Evolutionary conservation across 2,113 vertebrate species (phyloP), one percentile per base, ranked within the genome.

Genomic region (Fulica atra): DNA sequence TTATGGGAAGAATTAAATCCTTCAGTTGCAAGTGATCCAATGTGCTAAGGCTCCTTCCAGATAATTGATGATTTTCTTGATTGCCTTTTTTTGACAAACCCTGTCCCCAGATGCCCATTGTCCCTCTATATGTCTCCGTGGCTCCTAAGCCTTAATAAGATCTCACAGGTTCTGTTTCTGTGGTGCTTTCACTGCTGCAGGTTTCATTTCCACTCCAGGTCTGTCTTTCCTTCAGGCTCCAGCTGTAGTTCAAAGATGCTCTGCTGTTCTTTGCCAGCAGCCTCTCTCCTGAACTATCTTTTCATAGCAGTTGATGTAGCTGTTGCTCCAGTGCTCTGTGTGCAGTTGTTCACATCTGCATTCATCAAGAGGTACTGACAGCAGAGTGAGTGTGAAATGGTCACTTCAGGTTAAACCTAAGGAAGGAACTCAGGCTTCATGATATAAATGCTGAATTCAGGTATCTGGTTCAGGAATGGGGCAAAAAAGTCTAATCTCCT

Each of bases 61-160:
- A 73, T 86, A 93, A 92, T 23, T 80, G 61, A 57, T 64, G 11
- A 57, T 88, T 91, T 96, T 92, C 85, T 94, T 81, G 46, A 85
- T 74, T 35, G 91, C 77, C 44, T 46, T 91, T 94, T 71, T 91
- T 71, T 78, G 0, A 69, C 50, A 59, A 0, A 2, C 23, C 44
- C 57, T 89, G 60, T 63, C 48, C 53, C 50, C 63, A 91, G 28
- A 82, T 80, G 24, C 8, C 36, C 25, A 23, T 64, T 66, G 50
- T 86, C 36, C 46, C 48, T 71, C 56, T 8, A 1, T 68, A 60
- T 63, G 18, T 71, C 51, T 40, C 84, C n/a, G 42, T 16, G 11
- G 10, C 16, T 57, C 54, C 77, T 68, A 60, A 91, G 11, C 33
- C 54, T 89, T 92, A 89, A 88, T 88, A 80, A 94, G 84, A 65